phyloP scores from a whole-genome alignment of 2,888 invertebrate species.

The Tetheella fluctuosa region DNA sequence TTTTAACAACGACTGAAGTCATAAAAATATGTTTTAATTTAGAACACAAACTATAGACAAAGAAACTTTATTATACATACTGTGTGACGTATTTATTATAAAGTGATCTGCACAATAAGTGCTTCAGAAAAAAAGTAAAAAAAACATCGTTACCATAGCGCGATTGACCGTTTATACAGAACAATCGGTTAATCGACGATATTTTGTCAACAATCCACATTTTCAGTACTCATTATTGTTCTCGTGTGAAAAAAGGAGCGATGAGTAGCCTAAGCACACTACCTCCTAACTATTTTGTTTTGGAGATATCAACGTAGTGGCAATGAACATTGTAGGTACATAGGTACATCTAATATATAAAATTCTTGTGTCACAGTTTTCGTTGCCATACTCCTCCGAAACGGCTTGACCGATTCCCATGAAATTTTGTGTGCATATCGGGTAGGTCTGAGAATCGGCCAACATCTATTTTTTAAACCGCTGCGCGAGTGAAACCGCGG shows the following conservation, averaged over 20 bases:
- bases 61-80: neutral
- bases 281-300: neutral
- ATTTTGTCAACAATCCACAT: slow-evolving; percentile 58
- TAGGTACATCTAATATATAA: no score
- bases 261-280: neutral
- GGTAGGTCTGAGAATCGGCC: no score
- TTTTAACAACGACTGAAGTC: slow-evolving; percentile 34
- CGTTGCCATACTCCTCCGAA: no score
- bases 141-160: slow-evolving; percentile 23
- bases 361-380: no score
- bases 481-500: no score
- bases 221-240: slow-evolving; percentile 19
- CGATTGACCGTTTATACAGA: slow-evolving; percentile 31
- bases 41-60: slow-evolving; percentile 24
- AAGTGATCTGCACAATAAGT: neutral
- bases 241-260: slow-evolving; percentile 5
- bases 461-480: no score
- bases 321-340: no score
- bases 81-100: slow-evolving; percentile 19
- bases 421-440: no score
- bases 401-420: no score
- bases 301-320: no score
- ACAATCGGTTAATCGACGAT: slow-evolving; percentile 45
- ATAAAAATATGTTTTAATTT: slow-evolving; percentile 31
- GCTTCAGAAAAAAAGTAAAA: slow-evolving; percentile 11